Evolutionary conservation across 53 echinoderm and acorn worm genomes (phyloP).

Genomic region (Echinometra lucunter): DNA sequence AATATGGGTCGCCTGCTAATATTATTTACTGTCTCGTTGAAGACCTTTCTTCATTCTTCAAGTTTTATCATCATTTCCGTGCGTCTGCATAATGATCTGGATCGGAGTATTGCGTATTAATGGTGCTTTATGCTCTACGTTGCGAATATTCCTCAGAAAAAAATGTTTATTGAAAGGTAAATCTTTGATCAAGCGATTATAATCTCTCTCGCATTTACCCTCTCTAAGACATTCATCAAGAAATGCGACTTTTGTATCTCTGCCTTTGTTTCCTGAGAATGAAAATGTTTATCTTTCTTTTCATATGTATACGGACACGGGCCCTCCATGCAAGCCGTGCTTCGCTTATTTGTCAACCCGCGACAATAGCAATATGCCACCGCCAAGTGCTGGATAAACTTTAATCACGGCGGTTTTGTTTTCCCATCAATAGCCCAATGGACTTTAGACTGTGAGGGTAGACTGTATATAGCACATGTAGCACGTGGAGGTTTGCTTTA

Average conservation of each 20-base stretch:
- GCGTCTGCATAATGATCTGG: neutral
- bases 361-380: conserved; percentile 65
- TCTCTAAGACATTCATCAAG: conserved; percentile 24
- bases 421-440: conserved; percentile 60
- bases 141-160: neutral
- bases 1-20: conserved; percentile 4
- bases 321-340: neutral
- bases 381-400: conserved; percentile 66
- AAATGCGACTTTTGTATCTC: conserved; percentile 16
- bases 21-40: conserved; percentile 16
- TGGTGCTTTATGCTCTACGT: neutral
- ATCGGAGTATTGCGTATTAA: neutral
- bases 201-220: conserved; percentile 41
- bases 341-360: neutral
- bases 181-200: conserved; percentile 45
- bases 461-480: conserved; percentile 40
- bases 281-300: conserved; percentile 62
- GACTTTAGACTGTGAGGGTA: conserved; percentile 59
- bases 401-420: conserved; percentile 70
- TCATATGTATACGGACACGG: conserved; percentile 42
- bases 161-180: conserved; percentile 29
- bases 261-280: conserved; percentile 38
- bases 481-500: conserved; percentile 49
- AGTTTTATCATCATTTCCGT: neutral
- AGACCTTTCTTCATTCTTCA: neutral